phyloP scores from a whole-genome alignment of 2,113 vertebrate genomes.

The Tauraco erythrolophus region DNA sequence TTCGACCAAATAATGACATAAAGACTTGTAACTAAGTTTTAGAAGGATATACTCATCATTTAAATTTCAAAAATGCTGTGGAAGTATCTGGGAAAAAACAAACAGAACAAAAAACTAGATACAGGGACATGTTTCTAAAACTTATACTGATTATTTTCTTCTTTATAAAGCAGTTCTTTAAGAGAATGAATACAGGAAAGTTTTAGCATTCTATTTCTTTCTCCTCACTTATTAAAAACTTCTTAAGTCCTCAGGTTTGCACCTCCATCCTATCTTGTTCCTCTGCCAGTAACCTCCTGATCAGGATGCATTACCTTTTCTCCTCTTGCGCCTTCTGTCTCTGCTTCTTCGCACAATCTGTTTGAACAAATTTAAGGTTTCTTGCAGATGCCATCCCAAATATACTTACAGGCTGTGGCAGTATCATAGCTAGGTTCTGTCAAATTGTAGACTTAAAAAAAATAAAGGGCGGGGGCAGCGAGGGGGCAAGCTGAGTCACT shows the following conservation, averaged over 20 bases:
- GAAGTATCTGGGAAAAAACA: neutral
- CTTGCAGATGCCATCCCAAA: neutral
- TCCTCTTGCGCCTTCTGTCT: neutral
- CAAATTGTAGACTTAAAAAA: neutral
- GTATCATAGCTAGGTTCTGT: neutral
- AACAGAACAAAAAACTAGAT: neutral
- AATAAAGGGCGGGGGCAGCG: neutral
- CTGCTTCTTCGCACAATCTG: neutral
- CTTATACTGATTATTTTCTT: neutral
- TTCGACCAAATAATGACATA: neutral
- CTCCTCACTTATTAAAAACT: neutral
- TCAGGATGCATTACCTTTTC: fast-evolving
- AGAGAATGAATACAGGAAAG: neutral
- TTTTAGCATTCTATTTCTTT: neutral
- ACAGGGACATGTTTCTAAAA: neutral
- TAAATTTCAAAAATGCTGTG: neutral
- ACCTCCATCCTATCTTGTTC: neutral
- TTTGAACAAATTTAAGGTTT: neutral
- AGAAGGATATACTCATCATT: neutral
- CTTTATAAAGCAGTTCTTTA: neutral
- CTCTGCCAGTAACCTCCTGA: neutral
- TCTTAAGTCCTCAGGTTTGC: neutral
- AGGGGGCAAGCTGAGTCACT: neutral
- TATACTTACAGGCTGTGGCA: fast-evolving
- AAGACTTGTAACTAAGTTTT: neutral